These are phyloP conservation scores for Sebastes iracundus DNA, from an alignment of 2,797 vertebrate genomes.

Conservation along the genomic window DNA sequence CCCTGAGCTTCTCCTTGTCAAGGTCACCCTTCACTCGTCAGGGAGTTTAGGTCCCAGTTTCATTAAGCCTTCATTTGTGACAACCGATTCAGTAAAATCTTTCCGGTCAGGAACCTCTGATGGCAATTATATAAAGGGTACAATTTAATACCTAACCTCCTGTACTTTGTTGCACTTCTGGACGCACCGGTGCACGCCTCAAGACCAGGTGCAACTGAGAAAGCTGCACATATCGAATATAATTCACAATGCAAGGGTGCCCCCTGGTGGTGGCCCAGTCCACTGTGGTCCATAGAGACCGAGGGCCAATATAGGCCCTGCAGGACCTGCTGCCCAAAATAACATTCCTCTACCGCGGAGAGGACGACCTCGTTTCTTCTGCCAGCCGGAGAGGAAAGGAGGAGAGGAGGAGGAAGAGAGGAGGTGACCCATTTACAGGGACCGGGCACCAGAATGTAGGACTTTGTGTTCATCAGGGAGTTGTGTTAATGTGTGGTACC, in stretches of 20 bases:
- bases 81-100: conserved; percentile 18
- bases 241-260: conserved; percentile 35
- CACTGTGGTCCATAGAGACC: conserved; percentile 77
- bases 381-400: conserved; percentile 77
- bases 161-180: not conserved
- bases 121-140: not conserved
- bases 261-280: conserved; percentile 77
- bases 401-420: conserved; percentile 67
- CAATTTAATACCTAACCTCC: not conserved
- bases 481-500: conserved; percentile 36
- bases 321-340: conserved; percentile 86
- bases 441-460: conserved; percentile 74
- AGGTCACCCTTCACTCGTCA: conserved; percentile 53
- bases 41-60: conserved; percentile 71
- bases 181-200: not conserved
- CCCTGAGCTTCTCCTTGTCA: conserved; percentile 56
- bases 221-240: not conserved
- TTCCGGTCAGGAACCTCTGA: not conserved
- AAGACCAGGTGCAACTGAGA: conserved; percentile 13
- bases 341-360: conserved; percentile 82
- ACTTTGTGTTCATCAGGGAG: conserved; percentile 58
- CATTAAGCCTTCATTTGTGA: conserved; percentile 61
- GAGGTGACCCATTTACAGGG: conserved; percentile 80
- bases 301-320: conserved; percentile 84
- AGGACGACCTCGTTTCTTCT: conserved; percentile 85